Base-by-base conservation (phyloP, 1,140 invertebrate genomes). In the Drosophila nannoptera region DNA sequence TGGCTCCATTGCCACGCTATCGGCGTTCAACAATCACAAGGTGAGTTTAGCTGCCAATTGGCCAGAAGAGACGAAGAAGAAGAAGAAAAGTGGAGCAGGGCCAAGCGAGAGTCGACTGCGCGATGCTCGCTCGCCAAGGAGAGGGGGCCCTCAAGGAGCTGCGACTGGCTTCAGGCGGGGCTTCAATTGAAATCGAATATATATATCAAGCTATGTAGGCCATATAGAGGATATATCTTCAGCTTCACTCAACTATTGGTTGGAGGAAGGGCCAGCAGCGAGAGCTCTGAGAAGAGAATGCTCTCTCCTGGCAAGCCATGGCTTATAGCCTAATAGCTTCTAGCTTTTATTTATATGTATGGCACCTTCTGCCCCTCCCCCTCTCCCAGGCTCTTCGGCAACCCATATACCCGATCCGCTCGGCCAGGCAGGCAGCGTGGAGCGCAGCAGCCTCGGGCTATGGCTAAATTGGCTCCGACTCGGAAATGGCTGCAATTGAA, bases 11-110 rank as follows among this genome's bases (percentile, higher is more conserved):
- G 95, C 95, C n/a, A 93, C 93, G 7, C 89, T 92, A 75, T 94
- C 93, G 74, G 95, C 94, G 58, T 96, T 95, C 89, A 95, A 95
- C 88, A 92, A 93, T 75, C 95, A 94, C 87, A 95, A 94, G 87
- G 91, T 92, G 73, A 88, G 83, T 71, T 62, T 43, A 62, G 62
- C 74, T 80, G 81, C 80, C 81, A 80, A 82, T 69, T 70, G 68
- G 49, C 68, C 12, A 59, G 46, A 65, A 66, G 53, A 63, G 35
- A 11, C 11, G 48, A 52, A 60, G 7, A 45, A 16, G 48, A 35
- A 48, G 48, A 6, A 9, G n/a, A 42, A 40, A 12, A 42, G 5
- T 12, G n/a, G n/a, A 7, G 4, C 12, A 5, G 40, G 3, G 22
- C 22, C 1, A 3, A 1, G 3, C 5, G 6, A 43, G 40, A 6